Conservation (phyloP, 2,113 vertebrate species). For the Diglossa brunneiventris region DNA sequence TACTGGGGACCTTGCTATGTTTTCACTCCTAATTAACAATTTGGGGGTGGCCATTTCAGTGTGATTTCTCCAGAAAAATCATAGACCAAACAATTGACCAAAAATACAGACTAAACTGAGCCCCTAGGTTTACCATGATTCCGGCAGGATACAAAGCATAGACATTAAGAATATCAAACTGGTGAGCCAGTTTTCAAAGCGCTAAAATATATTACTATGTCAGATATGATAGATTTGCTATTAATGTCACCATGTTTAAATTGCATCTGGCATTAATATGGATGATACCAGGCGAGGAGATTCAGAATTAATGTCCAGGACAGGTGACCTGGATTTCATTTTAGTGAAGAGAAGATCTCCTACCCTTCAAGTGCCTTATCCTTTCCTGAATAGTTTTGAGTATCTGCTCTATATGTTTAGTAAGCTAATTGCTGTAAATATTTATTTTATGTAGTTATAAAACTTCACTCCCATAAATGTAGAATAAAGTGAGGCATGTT, state of each 20-base stretch:
- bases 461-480: background rate
- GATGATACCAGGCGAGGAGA: slow-evolving; percentile 23
- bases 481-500: background rate
- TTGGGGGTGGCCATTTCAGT: background rate
- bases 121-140: background rate
- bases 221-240: slow-evolving; percentile 51
- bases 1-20: background rate
- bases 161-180: background rate
- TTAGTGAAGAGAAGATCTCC: background rate
- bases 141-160: background rate
- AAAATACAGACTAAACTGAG: background rate
- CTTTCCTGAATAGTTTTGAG: background rate
- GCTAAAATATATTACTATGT: background rate
- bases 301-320: slow-evolving; percentile 30
- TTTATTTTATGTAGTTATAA: background rate
- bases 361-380: background rate
- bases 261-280: slow-evolving; percentile 16
- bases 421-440: background rate
- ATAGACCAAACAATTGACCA: background rate
- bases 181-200: slow-evolving; percentile 28
- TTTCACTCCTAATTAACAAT: background rate
- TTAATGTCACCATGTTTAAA: slow-evolving; percentile 8
- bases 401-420: background rate
- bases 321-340: background rate
- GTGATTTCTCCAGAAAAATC: background rate